Percentiles rank a stretch among this genome's conserved stretches.
These are phyloP conservation scores for Phenganax marumi DNA, from an alignment of 92 coral and sea anemone species.

Conservation along the genomic window DNA sequence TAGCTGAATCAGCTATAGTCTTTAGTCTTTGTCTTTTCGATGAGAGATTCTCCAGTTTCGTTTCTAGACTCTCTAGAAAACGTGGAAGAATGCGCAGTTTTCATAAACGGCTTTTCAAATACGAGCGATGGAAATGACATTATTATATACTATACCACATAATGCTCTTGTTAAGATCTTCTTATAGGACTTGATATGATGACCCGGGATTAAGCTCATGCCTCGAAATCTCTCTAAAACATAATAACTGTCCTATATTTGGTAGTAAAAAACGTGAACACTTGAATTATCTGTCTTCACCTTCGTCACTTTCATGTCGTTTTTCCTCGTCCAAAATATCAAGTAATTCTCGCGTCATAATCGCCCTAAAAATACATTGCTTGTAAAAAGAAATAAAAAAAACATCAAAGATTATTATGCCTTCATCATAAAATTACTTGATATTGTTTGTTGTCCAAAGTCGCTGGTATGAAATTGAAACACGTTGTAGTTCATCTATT, in stretches of 20 bases:
- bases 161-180: conserved; percentile 77
- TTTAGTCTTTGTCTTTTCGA: conserved; percentile 68
- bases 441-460: conserved; percentile 63
- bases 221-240: conserved; percentile 45
- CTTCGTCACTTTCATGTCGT: background rate
- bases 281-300: background rate
- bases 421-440: conserved; percentile 25
- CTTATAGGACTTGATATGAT: conserved; percentile 60
- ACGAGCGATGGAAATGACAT: background rate
- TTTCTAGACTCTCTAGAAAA: conserved; percentile 69
- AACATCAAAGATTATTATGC: background rate
- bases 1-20: background rate
- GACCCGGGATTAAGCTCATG: conserved; percentile 75
- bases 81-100: background rate
- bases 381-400: background rate
- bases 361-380: conserved; percentile 59
- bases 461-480: conserved; percentile 64
- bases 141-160: conserved; percentile 61
- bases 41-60: conserved; percentile 74
- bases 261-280: background rate
- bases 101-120: background rate
- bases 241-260: background rate
- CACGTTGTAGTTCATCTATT: conserved; percentile 46
- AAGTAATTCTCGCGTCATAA: conserved; percentile 61
- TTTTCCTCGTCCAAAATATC: conserved; percentile 25